These are phyloP conservation scores for Amphilophus citrinellus DNA, from an alignment of 2,113 vertebrate species.

Conservation along the genomic window DNA sequence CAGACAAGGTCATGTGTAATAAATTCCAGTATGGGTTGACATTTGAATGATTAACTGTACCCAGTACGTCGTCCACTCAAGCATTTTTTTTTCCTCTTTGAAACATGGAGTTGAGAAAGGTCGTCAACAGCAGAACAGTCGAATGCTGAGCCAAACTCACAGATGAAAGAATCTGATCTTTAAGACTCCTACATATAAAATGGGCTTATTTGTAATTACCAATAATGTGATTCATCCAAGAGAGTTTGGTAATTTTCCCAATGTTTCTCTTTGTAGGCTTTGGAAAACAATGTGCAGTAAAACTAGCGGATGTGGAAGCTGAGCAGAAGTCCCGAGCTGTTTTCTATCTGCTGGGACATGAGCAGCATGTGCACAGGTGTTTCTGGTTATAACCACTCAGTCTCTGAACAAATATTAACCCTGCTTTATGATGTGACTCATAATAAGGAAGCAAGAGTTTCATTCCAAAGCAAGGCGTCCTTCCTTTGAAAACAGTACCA, in stretches of 20 bases:
- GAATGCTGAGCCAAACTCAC: not conserved
- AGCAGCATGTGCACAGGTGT: conserved; percentile 41
- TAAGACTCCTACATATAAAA: not conserved
- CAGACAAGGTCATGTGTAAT: not conserved
- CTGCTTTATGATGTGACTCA: conserved; percentile 18
- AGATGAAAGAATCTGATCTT: conserved; percentile 9
- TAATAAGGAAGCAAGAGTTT: conserved; percentile 9
- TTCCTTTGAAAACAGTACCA: conserved; percentile 6
- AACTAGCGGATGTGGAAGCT: conserved; percentile 13
- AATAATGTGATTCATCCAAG: not conserved
- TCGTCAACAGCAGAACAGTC: not conserved
- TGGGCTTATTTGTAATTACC: not conserved
- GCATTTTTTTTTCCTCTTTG: not conserved
- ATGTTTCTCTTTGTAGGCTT: not conserved
- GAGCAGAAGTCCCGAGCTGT: not conserved
- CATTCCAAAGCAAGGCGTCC: not conserved
- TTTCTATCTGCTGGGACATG: not conserved
- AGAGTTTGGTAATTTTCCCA: not conserved
- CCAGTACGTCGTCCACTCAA: not conserved
- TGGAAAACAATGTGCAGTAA: not conserved
- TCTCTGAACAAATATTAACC: conserved; percentile 47
- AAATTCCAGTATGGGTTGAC: not conserved
- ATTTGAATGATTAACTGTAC: conserved; percentile 13
- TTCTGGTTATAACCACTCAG: conserved; percentile 36
- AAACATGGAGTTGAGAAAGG: not conserved